phyloP scores from a whole-genome alignment of 2,888 invertebrate genomes.

The Embidobia sp. region DNA sequence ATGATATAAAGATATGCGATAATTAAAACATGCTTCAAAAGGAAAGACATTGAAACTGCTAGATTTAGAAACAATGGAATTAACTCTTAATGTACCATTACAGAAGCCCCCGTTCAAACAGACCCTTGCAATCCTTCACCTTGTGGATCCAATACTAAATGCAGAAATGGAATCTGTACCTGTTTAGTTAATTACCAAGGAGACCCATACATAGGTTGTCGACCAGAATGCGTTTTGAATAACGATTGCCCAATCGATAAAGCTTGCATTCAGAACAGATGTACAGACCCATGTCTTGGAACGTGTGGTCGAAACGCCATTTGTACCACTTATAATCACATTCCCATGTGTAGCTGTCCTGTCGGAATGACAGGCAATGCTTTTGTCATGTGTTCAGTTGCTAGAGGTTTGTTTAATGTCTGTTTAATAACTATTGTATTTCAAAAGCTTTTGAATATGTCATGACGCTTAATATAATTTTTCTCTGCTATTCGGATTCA shows the following conservation, averaged over 20 bases:
- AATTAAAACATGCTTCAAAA: too few species aligned
- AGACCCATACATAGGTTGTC: conserved; percentile 86
- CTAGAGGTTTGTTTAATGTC: conserved; percentile 82
- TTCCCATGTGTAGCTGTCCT: conserved; percentile 84
- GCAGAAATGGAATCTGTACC: conserved; percentile 85
- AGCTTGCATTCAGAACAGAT: conserved; percentile 82
- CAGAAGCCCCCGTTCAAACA: conserved; percentile 28
- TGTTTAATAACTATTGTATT: neutral
- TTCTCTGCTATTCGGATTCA: too few species aligned
- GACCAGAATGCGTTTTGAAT: conserved; percentile 82
- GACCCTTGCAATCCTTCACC: conserved; percentile 85
- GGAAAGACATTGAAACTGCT: too few species aligned
- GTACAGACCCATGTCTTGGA: conserved; percentile 81
- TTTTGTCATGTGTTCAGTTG: conserved; percentile 81
- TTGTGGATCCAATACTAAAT: conserved; percentile 84
- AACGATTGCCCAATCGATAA: conserved; percentile 80
- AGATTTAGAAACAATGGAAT: neutral
- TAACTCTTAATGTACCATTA: conserved; percentile 11
- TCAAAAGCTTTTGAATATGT: neutral
- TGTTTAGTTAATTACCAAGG: conserved; percentile 83
- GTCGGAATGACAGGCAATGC: conserved; percentile 89
- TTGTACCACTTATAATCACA: conserved; percentile 81
- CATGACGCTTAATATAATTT: too few species aligned
- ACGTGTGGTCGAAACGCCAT: conserved; percentile 82
- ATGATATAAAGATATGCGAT: neutral